phyloP scores from a whole-genome alignment of 1,140 invertebrate species.

The Probaryconus sp. region DNA sequence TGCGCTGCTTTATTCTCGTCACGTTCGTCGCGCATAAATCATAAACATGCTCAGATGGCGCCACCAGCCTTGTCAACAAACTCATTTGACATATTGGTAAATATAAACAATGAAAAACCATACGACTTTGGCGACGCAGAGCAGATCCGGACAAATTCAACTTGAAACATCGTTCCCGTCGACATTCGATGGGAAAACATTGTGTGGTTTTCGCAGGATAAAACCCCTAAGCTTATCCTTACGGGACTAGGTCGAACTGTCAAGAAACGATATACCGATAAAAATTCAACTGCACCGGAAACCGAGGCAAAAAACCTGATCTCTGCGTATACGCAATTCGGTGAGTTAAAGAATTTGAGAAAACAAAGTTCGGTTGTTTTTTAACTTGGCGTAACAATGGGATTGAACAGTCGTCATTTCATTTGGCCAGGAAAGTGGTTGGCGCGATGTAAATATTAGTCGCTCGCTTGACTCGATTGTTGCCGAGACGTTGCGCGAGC shows the following conservation, averaged over 20 bases:
- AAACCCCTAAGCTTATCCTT: slow-evolving; percentile 7
- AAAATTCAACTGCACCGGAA: slow-evolving; percentile 66
- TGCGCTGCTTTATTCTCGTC: neutral
- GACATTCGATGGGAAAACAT: no score
- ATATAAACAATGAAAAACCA: slow-evolving; percentile 46
- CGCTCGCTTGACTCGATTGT: slow-evolving; percentile 57
- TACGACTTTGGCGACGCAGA: neutral
- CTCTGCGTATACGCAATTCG: slow-evolving; percentile 1
- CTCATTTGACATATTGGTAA: slow-evolving; percentile 57
- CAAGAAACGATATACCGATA: slow-evolving; percentile 53
- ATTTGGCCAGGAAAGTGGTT: neutral
- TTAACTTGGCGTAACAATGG: neutral
- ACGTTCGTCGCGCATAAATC: slow-evolving; percentile 32
- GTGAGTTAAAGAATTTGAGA: neutral
- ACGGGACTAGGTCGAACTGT: slow-evolving; percentile 57
- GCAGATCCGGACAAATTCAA: neutral
- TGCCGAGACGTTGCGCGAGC: slow-evolving; percentile 61
- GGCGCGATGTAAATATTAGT: slow-evolving; percentile 55
- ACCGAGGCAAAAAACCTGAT: slow-evolving; percentile 1
- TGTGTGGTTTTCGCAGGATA: no score
- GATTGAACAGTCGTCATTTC: neutral
- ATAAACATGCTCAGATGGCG: slow-evolving; percentile 43
- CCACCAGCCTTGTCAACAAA: slow-evolving; percentile 51
- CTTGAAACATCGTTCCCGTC: no score
- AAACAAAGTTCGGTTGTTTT: no score